Base-by-base conservation (phyloP, 2,888 invertebrate species). In the Crioceris asparagi region DNA sequence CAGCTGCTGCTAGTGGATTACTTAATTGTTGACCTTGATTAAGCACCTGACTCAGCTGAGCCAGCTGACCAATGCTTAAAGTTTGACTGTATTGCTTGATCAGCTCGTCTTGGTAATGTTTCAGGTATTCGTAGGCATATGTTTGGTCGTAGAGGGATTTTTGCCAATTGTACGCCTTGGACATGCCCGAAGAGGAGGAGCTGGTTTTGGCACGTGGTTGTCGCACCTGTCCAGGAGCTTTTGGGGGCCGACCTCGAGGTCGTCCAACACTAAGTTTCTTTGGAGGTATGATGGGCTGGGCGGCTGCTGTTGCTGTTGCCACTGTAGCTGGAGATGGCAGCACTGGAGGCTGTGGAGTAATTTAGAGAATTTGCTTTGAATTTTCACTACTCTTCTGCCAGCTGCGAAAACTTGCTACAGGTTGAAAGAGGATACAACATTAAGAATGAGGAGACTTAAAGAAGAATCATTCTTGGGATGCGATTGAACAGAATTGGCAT, bases 231-330 rank as follows among this genome's bases (percentile, higher is more conserved):
- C 52, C 56, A 3, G 50, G 57, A 36, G 51, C 46, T 46, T 58
- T 64, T 1, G 71, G 70, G 1, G 71, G 71, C 2, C 71, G 62
- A 23, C 71, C 71, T 10, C 71, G 56, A 0, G 71, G 70, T 43
- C 70, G 57, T 7, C 68, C 66, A n/a, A 55, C 41, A 7, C 58
- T 57, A 4, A 64, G 60, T 12, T 45, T 57, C 45, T 50, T 60
- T 14, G 55, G 34, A 1, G 54, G 52, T n/a, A n/a, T n/a, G n/a
- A n/a, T n/a, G 1, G 53, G 52, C 3, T 35, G 11, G 11, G 39
- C n/a, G 8, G 36, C 43, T n/a, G 43, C 30, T n/a, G 39, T 29
- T 5, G 17, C 29, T 8, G 37, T 23, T 8, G 18, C 27, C 11
- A 52, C 29, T 17, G 35, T 44, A 12, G 48, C 44, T 15, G 47